Conservation (phyloP, 2,888 invertebrate species). For the Netelia inedita region DNA sequence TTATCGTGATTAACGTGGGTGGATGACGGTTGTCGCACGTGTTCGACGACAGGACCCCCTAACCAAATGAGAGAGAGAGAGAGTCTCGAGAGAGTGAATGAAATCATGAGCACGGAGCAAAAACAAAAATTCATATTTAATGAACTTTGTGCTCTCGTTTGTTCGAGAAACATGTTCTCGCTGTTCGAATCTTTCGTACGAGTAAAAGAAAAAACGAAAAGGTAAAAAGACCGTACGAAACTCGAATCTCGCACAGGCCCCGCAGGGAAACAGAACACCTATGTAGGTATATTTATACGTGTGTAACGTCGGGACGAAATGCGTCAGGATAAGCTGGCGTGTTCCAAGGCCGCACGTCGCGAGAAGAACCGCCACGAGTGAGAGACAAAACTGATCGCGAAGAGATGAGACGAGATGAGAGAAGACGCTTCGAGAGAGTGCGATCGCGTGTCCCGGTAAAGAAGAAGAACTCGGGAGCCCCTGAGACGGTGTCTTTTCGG, state of each 20-base stretch:
- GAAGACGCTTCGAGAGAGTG: conserved; percentile 14
- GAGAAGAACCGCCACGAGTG: conserved; percentile 21
- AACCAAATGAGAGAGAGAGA: neutral
- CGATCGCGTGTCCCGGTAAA: conserved; percentile 81
- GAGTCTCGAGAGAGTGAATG: neutral
- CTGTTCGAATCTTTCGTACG: too few species aligned
- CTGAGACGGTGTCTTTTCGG: conserved; percentile 74
- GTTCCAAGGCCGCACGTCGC: conserved; percentile 80
- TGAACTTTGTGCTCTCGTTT: too few species aligned
- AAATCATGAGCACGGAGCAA: too few species aligned
- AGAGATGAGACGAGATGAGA: conserved; percentile 29
- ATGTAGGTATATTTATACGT: neutral
- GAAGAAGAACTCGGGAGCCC: conserved; percentile 79
- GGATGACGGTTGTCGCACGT: conserved; percentile 49
- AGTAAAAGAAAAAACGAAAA: too few species aligned
- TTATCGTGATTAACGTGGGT: conserved; percentile 64
- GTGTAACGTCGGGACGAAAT: conserved; percentile 4
- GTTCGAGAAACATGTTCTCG: too few species aligned
- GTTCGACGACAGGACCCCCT: neutral
- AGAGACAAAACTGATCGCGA: conserved; percentile 51
- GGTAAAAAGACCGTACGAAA: too few species aligned
- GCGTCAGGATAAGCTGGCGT: conserved; percentile 77
- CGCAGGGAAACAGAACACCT: neutral
- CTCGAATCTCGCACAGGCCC: neutral
- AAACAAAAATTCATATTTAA: too few species aligned